Evolutionary conservation across 2,888 invertebrate genomes (phyloP).

Genomic region (Panopea generosa): DNA sequence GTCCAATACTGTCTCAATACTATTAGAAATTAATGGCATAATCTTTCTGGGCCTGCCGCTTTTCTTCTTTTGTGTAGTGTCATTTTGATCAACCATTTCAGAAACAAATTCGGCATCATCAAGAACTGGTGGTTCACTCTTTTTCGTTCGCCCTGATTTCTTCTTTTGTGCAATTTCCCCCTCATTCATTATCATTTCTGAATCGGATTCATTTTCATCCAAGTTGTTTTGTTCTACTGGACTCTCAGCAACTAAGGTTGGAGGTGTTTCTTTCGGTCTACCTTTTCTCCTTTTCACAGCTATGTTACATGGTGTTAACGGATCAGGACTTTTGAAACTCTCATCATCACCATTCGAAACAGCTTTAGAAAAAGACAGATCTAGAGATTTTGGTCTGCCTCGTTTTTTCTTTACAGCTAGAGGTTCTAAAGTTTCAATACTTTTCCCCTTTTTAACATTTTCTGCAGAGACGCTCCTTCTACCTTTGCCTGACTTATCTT

Average conservation of each 20-base stretch:
- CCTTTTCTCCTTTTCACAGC: conserved; percentile 54
- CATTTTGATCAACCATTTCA: too few species aligned
- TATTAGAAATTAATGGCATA: too few species aligned
- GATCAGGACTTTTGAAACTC: conserved; percentile 58
- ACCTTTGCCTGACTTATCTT: background rate
- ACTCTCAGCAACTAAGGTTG: conserved; percentile 50
- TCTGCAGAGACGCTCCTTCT: conserved; percentile 17
- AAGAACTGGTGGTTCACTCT: too few species aligned
- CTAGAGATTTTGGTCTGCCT: conserved; percentile 60
- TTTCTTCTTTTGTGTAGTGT: background rate
- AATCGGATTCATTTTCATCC: background rate
- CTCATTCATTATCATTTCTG: background rate
- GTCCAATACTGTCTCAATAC: too few species aligned
- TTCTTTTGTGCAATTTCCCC: background rate
- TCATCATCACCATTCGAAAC: conserved; percentile 57
- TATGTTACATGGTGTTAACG: conserved; percentile 56
- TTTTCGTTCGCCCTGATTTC: conserved; percentile 29
- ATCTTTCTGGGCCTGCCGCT: background rate
- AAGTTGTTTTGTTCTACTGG: conserved; percentile 20
- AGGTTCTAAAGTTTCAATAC: conserved; percentile 3
- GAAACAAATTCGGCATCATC: background rate
- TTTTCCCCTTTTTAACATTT: conserved; percentile 16
- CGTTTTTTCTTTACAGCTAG: conserved; percentile 36
- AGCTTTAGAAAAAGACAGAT: conserved; percentile 27
- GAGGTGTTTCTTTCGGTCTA: conserved; percentile 61